Base-by-base conservation (phyloP, 2,113 vertebrate genomes). In the Holacanthus passer region DNA sequence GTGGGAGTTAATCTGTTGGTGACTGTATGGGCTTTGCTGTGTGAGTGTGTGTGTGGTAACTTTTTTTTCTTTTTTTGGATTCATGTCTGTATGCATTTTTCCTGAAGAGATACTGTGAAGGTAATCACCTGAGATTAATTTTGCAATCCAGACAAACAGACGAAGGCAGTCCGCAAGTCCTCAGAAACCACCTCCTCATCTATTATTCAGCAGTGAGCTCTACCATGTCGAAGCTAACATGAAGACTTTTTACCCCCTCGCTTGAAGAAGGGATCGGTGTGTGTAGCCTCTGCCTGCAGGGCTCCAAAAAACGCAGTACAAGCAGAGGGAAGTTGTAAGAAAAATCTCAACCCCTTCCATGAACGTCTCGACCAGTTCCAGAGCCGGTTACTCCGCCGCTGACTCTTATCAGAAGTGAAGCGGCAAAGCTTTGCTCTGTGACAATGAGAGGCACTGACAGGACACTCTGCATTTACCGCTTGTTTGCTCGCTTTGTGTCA, bases 51-150 rank as follows among this genome's bases (percentile, higher is more conserved):
- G 64, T 70, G 31, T 59, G 35, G 35, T 8, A 35, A 27, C 2
- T 58, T 56, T 48, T 71, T 24, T 58, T 48, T 69, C n/a, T 35
- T 35, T 50, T 60, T 35, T 48, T 48, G 37, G 22, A 69, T 81
- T 79, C 72, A 58, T 43, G 64, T 19, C 64, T 64, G 65, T 73
- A 82, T 66, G 74, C 75, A 79, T 45, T 84, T 76, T 79, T 86
- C 69, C 76, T 75, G 69, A 85, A 80, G 85, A 84, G 58, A 73
- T n/a, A 70, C 58, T 52, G 62, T 65, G 65, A 84, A 83, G 22
- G 78, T 62, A 90, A 93, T 92, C 88, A 90, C 77, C 86, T 77
- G 82, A 91, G 90, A 93, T 93, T 92, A 88, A 92, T 90, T 87
- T 81, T 79, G 52, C 72, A 67, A 63, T 77, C 47, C 81, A 79